These are phyloP conservation scores for Pachypeltis micranthus DNA, from an alignment of 1,140 invertebrate genomes.

Conservation along the genomic window DNA sequence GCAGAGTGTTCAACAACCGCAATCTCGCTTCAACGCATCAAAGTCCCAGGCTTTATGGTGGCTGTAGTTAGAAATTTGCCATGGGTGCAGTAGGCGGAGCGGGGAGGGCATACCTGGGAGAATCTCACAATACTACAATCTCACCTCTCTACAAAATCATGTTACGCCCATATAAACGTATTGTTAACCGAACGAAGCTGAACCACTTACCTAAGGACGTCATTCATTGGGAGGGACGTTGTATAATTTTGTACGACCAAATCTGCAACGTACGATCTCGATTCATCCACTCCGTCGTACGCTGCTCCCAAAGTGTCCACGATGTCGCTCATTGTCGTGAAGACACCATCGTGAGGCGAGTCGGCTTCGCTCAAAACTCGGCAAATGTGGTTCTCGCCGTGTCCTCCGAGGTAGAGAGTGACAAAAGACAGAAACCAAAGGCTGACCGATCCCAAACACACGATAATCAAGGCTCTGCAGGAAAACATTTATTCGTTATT, in stretches of 20 bases:
- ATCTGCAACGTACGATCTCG: neutral
- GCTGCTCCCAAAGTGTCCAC: neutral
- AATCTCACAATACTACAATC: too few relatives aligned
- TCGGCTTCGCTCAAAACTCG: constrained; percentile 43
- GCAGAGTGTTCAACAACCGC: too few relatives aligned
- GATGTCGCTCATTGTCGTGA: neutral
- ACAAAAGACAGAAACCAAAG: constrained; percentile 27
- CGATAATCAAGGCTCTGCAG: neutral
- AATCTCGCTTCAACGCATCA: too few relatives aligned
- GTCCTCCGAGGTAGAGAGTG: constrained; percentile 28
- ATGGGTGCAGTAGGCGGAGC: too few relatives aligned
- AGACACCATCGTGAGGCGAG: neutral
- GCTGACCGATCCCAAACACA: constrained; percentile 19
- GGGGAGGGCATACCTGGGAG: too few relatives aligned
- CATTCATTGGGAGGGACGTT: neutral
- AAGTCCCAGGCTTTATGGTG: too few relatives aligned
- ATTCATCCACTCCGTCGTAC: neutral
- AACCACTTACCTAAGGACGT: neutral
- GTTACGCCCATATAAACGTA: too few relatives aligned
- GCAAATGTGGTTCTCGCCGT: constrained; percentile 41
- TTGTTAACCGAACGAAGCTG: too few relatives aligned
- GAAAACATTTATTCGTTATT: too few relatives aligned
- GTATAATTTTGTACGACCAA: neutral
- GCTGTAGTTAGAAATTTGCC: too few relatives aligned
- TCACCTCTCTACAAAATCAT: too few relatives aligned